These are phyloP conservation scores for Athetis lepigone DNA, from an alignment of 2,888 invertebrate genomes.

Conservation along the genomic window DNA sequence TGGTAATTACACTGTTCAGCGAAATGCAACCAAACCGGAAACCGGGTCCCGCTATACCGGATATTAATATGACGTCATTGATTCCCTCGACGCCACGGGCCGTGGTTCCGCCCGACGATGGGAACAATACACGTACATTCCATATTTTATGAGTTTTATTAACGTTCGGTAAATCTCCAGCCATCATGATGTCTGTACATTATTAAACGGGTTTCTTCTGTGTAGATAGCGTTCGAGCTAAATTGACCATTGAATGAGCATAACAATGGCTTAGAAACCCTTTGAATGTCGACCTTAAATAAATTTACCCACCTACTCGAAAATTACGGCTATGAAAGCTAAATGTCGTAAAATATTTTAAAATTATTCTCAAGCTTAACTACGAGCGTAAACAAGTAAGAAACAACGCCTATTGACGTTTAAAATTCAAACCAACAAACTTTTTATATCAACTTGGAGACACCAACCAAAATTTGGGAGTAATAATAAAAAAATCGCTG, in stretches of 20 bases:
- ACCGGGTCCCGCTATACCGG: conserved; percentile 74
- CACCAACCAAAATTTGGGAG: conserved; percentile 25
- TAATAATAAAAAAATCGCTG: conserved; percentile 59
- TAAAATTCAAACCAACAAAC: conserved; percentile 32
- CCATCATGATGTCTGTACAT: conserved; percentile 35
- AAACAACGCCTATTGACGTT: conserved; percentile 16
- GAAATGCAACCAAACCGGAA: conserved; percentile 74
- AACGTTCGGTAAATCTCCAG: conserved; percentile 41
- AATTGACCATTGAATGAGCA: conserved; percentile 30
- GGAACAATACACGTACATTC: conserved; percentile 73
- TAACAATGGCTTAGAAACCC: conserved; percentile 25
- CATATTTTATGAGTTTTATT: conserved; percentile 69
- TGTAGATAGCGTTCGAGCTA: conserved; percentile 21
- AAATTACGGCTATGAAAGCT: conserved; percentile 13
- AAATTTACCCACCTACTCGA: conserved; percentile 10
- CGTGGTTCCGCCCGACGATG: conserved; percentile 75
- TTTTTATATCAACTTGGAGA: conserved; percentile 32
- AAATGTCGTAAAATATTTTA: conserved; percentile 14
- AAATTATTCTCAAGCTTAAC: background rate
- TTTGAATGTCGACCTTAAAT: conserved; percentile 23
- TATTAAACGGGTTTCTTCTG: conserved; percentile 40
- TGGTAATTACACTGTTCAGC: conserved; percentile 61
- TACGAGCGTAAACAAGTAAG: conserved; percentile 19
- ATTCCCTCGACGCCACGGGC: conserved; percentile 70
- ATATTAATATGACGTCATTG: conserved; percentile 83